Evolutionary conservation across 1,140 invertebrate genomes (phyloP).

Genomic region (Drosophila littoralis): DNA sequence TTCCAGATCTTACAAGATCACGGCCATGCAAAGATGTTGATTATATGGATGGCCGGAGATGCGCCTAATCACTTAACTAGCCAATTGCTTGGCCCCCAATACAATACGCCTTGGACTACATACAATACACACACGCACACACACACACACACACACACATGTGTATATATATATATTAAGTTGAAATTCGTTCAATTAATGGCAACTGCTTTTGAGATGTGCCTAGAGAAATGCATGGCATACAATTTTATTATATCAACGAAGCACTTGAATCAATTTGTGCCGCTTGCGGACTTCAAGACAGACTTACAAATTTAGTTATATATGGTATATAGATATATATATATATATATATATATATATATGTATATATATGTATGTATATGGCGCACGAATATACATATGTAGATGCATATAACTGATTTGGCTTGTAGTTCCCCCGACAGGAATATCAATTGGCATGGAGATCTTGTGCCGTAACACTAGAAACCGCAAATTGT

Average conservation of each 20-base stretch:
- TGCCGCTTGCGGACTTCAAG: conserved; percentile 17
- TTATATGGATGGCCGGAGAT: conserved; percentile 1
- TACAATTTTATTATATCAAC: conserved; percentile 72
- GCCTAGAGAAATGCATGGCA: conserved; percentile 57
- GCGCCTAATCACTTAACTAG: conserved; percentile 46
- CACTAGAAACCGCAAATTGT: conserved; percentile 15
- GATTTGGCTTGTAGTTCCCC: conserved; percentile 20
- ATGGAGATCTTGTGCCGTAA: conserved; percentile 20
- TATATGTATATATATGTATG: background rate
- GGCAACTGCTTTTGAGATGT: conserved; percentile 11
- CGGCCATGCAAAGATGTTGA: conserved; percentile 12
- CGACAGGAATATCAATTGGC: conserved; percentile 2
- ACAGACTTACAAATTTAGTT: background rate
- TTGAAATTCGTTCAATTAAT: conserved; percentile 54
- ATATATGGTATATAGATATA: background rate
- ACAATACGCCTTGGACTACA: conserved; percentile 65
- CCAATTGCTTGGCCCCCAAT: conserved; percentile 50
- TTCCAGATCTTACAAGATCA: conserved; percentile 45
- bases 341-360: background rate
- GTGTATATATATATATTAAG: background rate
- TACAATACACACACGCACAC: background rate
- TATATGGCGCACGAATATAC: background rate
- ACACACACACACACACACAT: background rate
- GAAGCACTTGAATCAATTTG: conserved; percentile 56
- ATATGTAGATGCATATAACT: background rate